Evolutionary conservation across 2,888 invertebrate species (phyloP).

Genomic region (Hanleya hanleyi): DNA sequence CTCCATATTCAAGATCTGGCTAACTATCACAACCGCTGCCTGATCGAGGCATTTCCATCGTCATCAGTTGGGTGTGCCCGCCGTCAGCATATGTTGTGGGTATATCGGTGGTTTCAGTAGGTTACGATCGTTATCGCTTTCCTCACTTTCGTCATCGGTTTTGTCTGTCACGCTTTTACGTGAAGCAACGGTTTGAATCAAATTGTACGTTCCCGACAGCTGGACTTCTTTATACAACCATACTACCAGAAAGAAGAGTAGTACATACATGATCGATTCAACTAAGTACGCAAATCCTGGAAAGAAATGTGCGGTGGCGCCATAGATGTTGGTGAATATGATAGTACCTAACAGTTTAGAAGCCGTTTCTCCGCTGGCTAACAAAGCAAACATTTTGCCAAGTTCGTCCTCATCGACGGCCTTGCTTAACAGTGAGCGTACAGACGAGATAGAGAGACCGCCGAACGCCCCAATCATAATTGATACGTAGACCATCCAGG

Average conservation of each 20-base stretch:
- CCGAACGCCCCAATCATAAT: constrained; percentile 65
- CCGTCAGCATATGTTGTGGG: no score
- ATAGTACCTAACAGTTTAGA: constrained; percentile 66
- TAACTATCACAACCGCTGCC: no score
- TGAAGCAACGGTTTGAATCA: constrained; percentile 12
- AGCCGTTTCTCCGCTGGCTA: constrained; percentile 67
- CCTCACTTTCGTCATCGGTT: not conserved
- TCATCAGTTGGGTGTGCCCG: no score
- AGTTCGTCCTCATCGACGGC: constrained; percentile 65
- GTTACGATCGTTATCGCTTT: not conserved
- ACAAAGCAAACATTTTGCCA: constrained; percentile 68
- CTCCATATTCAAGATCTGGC: no score
- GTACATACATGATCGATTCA: constrained; percentile 56
- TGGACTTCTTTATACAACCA: constrained; percentile 44
- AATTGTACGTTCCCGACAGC: constrained; percentile 41
- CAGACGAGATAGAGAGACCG: constrained; percentile 65
- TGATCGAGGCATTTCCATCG: no score
- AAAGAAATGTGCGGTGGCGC: constrained; percentile 60
- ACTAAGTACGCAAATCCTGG: constrained; percentile 65
- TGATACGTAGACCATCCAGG: constrained; percentile 67
- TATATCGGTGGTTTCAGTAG: no score
- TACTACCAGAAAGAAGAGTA: constrained; percentile 43
- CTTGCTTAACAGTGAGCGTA: constrained; percentile 70
- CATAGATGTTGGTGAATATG: constrained; percentile 66
- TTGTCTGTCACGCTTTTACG: not conserved